These are phyloP conservation scores for Aphelocoma californica DNA, from an alignment of 2,797 vertebrate genomes.

Conservation along the genomic window DNA sequence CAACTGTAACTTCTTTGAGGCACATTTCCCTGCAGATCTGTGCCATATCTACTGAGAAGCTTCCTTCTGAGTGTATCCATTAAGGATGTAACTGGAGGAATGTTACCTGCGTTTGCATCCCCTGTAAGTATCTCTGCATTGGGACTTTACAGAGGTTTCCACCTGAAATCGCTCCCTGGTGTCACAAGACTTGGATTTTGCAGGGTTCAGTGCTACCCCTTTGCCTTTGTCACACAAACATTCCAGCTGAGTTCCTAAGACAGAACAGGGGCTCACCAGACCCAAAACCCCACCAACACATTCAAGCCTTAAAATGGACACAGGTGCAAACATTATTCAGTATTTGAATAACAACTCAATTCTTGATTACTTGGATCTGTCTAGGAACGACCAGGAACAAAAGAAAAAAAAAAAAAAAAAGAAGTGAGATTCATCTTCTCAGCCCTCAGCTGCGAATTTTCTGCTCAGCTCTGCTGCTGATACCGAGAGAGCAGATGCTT, in stretches of 20 bases:
- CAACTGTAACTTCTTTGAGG: neutral
- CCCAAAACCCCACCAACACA: neutral
- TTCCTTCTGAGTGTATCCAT: neutral
- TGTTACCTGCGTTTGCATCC: neutral
- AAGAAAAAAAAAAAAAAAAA: neutral
- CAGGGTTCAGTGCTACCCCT: neutral
- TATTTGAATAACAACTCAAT: neutral
- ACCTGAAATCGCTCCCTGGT: neutral
- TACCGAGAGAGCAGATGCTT: slow-evolving; percentile 49
- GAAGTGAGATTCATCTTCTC: slow-evolving; percentile 29
- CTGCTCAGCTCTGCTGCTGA: slow-evolving; percentile 25
- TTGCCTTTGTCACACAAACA: neutral
- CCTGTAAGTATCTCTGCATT: neutral
- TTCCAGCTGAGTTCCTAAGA: neutral
- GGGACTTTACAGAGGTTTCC: neutral
- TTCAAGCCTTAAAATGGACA: neutral
- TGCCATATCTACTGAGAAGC: neutral
- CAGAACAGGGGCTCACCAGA: neutral
- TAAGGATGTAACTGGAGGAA: neutral
- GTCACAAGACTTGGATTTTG: neutral
- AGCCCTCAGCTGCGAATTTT: slow-evolving; percentile 49
- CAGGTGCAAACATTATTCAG: neutral
- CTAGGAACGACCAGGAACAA: slow-evolving; percentile 5
- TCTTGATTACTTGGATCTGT: neutral
- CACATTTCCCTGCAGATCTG: neutral